Evolutionary conservation across 2,888 invertebrate genomes (phyloP), one percentile per base, ranked within the genome.

Genomic region (Drosophila pseudotalamancana): DNA sequence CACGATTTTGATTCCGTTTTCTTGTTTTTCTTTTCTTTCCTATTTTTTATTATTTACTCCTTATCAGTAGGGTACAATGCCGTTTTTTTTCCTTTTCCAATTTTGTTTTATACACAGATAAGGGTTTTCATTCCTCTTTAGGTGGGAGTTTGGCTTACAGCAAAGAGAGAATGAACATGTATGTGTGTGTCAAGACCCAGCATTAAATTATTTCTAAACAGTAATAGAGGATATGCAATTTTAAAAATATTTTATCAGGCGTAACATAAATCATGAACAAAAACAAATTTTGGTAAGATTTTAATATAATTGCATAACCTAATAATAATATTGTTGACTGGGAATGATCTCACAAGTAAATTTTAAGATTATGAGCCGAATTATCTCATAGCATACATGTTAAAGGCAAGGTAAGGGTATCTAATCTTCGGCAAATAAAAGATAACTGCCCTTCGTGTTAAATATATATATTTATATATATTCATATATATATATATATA

Each of bases 71-170:
- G 18, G 48, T 27, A 23, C 37, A 12, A 40, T 50, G 49, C 23
- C 25, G 43, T 43, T 56, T 54, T 50, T 63, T 67, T 70, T 64
- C 62, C 45, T 80, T 79, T 82, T 76, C 72, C 78, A 63, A 69
- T 71, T 81, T 71, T 67, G 67, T 73, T 63, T 67, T 81, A 70
- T 67, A 40, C 39, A 31, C 69, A 77, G 83, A 83, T 83, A 83
- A 83, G 51, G 54, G 48, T 53, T 73, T 83, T 77, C 70, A 61
- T 87, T 67, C 51, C 61, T 74, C 70, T 75, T 78, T 49, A 76
- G 76, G 64, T 82, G 83, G 84, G 81, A 73, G 71, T 80, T 80
- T 77, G 69, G 85, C 75, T 59, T 51, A 56, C 71, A 57, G 65
- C 65, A 29, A 32, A 19, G 27, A 37, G 37, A 1, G 11, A 50